Evolutionary conservation across 2,797 vertebrate genomes (phyloP), one percentile per base, ranked within the genome.

Genomic region (Sebastes trivittatus): DNA sequence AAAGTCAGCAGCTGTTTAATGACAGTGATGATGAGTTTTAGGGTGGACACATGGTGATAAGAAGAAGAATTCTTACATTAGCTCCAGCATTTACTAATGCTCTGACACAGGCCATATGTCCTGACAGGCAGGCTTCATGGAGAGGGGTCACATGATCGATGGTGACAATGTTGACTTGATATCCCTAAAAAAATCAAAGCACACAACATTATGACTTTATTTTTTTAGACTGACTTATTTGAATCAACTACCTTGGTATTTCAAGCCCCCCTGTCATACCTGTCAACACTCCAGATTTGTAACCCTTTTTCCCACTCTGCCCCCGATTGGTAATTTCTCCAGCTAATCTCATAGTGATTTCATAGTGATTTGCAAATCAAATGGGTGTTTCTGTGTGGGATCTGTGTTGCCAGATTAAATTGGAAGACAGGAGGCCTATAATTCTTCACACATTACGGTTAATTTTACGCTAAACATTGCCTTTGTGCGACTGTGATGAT

Each of bases 91-190:
- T 96, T 36, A 99, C 95, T 42, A 99, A 95, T 7, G 96, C 97
- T 85, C 97, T 95, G 74, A 98, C 97, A 88, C 98, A 99, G 11
- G 97, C 97, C 4, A 97, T 96, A 0, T 99, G 98, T 90, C 97
- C 97, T 52, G 97, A 98, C 59, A 99, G 94, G 83, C 98, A 99
- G 82, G 98, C 98, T 92, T 99, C 98, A 14, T 99, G 98, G 54
- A 99, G 90, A 6, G 98, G 98, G 30, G 97, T 98, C 83, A 99
- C 96, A 55, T 98, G 97, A 88, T 99, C 97, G 27, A 99, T 98
- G 34, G 98, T 99, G 60, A 98, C 91, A 1, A 96, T 97, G 90
- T 98, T 97, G 14, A 97, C 95, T 59, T 95, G 97, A 87, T 97
- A 97, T 34, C 98, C 98, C 98, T 99, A 62, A 59, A 81, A 68